Evolutionary conservation across 2,113 vertebrate species (phyloP).

Genomic region (Otolemur garnettii): DNA sequence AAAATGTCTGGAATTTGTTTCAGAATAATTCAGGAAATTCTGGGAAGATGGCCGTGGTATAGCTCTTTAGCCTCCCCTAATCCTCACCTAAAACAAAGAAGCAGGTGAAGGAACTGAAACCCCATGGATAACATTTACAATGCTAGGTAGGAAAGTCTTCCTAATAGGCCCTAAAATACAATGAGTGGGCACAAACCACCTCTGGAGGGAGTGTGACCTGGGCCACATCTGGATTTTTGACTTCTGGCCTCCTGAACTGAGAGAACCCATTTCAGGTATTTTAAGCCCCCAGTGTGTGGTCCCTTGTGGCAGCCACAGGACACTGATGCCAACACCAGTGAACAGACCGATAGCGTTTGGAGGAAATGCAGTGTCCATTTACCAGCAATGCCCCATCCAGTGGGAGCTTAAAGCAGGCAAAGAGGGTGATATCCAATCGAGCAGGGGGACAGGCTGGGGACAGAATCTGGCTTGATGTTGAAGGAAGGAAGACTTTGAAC

Average conservation of each 20-base stretch:
- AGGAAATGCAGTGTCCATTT: too few species aligned
- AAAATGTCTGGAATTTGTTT: not conserved
- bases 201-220: not conserved
- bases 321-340: not conserved
- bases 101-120: not conserved
- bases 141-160: not conserved
- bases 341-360: not conserved
- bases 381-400: not conserved
- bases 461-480: not conserved
- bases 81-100: not conserved
- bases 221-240: not conserved
- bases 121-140: not conserved
- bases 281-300: not conserved
- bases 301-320: not conserved
- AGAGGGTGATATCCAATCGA: not conserved
- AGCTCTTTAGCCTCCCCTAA: not conserved
- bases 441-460: too few species aligned
- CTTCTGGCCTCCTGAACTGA: not conserved
- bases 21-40: not conserved
- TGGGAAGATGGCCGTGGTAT: not conserved
- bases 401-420: not conserved
- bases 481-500: not conserved
- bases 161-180: not conserved
- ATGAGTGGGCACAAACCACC: not conserved
- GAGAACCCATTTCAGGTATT: not conserved